These are phyloP conservation scores for Yoshiicerus persimilis DNA, from an alignment of 1,140 invertebrate species.

Conservation along the genomic window DNA sequence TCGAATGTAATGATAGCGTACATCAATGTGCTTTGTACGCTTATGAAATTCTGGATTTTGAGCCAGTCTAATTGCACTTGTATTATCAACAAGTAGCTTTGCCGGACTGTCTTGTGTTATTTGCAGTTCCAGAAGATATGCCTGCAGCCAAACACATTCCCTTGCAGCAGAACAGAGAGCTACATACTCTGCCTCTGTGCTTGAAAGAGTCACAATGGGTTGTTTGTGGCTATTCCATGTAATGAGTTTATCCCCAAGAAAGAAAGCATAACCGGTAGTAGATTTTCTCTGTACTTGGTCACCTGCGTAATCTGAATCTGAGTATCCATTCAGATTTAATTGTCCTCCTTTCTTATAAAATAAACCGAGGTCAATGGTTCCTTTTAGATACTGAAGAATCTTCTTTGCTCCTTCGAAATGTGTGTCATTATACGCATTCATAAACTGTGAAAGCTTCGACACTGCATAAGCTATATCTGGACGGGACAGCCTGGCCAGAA, in stretches of 20 bases:
- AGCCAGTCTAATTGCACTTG: constrained; percentile 51
- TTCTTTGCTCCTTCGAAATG: constrained; percentile 23
- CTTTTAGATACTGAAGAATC: constrained; percentile 24
- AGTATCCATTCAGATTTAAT: constrained; percentile 50
- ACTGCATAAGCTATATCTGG: constrained; percentile 52
- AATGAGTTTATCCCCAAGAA: neutral
- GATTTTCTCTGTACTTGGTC: constrained; percentile 53
- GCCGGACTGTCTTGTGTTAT: neutral
- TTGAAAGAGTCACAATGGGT: neutral
- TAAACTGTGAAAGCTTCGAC: constrained; percentile 46
- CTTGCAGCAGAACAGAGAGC: neutral
- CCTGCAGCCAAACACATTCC: neutral
- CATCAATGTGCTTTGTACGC: constrained; percentile 52
- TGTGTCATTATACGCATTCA: neutral
- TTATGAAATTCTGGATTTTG: constrained; percentile 54
- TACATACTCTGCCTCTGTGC: constrained; percentile 11
- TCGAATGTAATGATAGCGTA: constrained; percentile 31
- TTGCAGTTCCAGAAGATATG: neutral
- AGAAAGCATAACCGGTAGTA: constrained; percentile 49
- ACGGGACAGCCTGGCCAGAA: neutral
- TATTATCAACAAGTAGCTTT: neutral
- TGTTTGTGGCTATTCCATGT: neutral
- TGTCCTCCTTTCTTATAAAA: neutral
- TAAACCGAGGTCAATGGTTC: neutral
- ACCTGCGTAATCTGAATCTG: constrained; percentile 55